Conservation (phyloP, 1,140 invertebrate genomes). For the Drosophila ficusphila region DNA sequence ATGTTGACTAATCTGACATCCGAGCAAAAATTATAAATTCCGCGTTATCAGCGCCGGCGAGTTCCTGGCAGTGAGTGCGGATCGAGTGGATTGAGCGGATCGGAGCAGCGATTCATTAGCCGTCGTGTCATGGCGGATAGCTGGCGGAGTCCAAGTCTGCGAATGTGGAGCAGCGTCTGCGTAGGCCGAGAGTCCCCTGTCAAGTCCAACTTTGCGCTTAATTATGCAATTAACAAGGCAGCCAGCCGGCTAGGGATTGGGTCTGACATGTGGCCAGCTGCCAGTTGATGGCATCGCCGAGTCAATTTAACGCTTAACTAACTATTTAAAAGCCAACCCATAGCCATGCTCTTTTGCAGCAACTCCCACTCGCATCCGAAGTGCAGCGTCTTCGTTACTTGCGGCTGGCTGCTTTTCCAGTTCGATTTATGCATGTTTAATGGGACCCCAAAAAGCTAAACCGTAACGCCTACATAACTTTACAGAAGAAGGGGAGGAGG, state of each 20-base stretch:
- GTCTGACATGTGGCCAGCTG: conserved; percentile 51
- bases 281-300: conserved; percentile 56
- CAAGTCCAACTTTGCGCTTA: conserved; percentile 56
- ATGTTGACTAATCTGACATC: conserved; percentile 56
- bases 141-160: no score
- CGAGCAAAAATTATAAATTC: conserved; percentile 59
- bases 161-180: conserved; percentile 53
- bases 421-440: conserved; percentile 69
- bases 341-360: conserved; percentile 38
- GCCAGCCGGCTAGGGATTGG: conserved; percentile 48
- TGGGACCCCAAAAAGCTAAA: conserved; percentile 25
- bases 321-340: conserved; percentile 63
- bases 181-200: conserved; percentile 41
- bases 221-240: conserved; percentile 73
- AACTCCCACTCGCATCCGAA: conserved; percentile 18
- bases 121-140: conserved; percentile 52
- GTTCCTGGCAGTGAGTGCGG: conserved; percentile 5
- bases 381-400: conserved; percentile 18
- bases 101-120: conserved; percentile 51
- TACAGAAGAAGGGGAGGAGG: background rate
- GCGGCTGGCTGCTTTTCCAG: conserved; percentile 22
- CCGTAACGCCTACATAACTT: conserved; percentile 38
- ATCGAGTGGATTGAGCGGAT: no score
- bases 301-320: conserved; percentile 77
- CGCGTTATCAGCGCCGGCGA: conserved; percentile 47